phyloP scores from a whole-genome alignment of 2,113 vertebrate genomes.

The Heptranchias perlo region DNA sequence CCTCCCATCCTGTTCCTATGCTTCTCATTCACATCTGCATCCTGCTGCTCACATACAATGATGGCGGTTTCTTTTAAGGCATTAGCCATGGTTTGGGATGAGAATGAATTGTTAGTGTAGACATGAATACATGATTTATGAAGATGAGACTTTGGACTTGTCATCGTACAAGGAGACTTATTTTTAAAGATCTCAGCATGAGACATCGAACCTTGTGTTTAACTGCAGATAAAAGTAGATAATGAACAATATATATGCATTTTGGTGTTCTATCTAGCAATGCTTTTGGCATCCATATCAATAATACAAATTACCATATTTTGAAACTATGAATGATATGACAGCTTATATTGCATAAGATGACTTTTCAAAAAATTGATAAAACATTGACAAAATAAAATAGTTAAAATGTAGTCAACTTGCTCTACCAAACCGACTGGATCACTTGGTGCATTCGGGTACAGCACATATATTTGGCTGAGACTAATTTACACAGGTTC shows the following conservation, averaged over 20 bases:
- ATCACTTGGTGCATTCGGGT: not conserved
- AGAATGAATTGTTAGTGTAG: not conserved
- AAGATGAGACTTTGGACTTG: not conserved
- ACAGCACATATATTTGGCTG: not conserved
- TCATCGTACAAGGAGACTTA: not conserved
- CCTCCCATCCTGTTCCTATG: too few relatives aligned
- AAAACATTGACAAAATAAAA: not conserved
- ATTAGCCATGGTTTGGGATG: not conserved
- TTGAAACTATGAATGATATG: not conserved
- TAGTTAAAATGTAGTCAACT: not conserved
- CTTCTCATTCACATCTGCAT: not conserved
- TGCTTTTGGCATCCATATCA: not conserved
- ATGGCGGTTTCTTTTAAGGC: not conserved
- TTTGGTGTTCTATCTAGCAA: not conserved
- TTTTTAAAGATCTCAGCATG: constrained; percentile 4
- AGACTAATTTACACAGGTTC: not conserved
- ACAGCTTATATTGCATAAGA: not conserved
- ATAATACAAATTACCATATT: not conserved
- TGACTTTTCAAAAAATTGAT: not conserved
- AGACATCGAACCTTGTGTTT: not conserved
- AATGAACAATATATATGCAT: not conserved
- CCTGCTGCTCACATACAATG: not conserved
- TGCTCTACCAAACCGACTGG: not conserved
- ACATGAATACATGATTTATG: not conserved
- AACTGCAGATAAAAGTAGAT: not conserved